These are phyloP conservation scores for Petroica traversi DNA, from an alignment of 2,113 vertebrate species.

Conservation along the genomic window DNA sequence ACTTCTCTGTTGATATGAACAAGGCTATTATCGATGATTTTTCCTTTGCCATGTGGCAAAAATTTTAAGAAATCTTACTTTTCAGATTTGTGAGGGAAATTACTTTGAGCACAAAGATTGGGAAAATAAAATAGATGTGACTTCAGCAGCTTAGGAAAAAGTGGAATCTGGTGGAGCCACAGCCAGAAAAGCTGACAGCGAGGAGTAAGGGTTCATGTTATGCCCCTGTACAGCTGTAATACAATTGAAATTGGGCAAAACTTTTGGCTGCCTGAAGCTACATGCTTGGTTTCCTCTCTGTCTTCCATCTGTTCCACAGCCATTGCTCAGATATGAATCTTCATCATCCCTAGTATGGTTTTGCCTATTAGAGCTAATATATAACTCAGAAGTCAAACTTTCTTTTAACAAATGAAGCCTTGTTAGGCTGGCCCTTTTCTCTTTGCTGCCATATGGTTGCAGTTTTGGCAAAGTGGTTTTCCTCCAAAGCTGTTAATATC, in stretches of 20 bases:
- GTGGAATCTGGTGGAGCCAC: background rate
- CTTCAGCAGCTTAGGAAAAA: background rate
- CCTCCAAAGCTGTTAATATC: constrained; percentile 48
- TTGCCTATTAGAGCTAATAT: background rate
- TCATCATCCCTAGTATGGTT: background rate
- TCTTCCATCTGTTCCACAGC: background rate
- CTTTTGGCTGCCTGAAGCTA: background rate
- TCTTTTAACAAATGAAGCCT: background rate
- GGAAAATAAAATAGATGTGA: background rate
- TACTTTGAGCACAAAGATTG: background rate
- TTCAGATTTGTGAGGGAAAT: background rate
- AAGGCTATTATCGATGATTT: background rate
- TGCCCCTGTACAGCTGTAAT: background rate
- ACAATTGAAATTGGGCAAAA: background rate
- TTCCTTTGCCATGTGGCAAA: background rate
- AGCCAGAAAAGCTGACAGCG: background rate
- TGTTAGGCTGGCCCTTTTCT: background rate
- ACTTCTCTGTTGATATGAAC: background rate
- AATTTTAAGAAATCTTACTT: background rate
- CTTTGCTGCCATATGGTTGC: constrained; percentile 44
- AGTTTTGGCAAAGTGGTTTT: constrained; percentile 58
- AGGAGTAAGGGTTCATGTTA: background rate
- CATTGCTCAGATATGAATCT: background rate
- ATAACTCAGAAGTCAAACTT: background rate
- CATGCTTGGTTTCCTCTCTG: background rate